These are phyloP conservation scores for Panagrolaimus sp. DNA, from an alignment of 1,140 invertebrate genomes.

Conservation along the genomic window DNA sequence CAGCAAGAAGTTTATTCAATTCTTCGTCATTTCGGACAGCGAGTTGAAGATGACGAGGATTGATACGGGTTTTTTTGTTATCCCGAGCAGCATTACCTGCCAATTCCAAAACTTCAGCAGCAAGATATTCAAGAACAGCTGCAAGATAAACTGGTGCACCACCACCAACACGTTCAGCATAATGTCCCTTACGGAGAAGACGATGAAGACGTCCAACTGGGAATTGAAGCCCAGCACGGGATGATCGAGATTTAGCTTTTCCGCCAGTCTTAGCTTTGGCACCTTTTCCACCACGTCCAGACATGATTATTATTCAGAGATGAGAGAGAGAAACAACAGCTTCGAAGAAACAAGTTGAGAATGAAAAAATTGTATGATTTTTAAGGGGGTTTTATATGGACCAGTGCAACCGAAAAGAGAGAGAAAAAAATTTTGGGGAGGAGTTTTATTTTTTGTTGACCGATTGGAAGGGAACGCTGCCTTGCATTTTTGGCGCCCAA, in stretches of 20 bases:
- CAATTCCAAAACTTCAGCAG: slow-evolving; percentile 68
- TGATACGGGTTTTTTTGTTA: slow-evolving; percentile 67
- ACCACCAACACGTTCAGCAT: slow-evolving; percentile 58
- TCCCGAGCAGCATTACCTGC: slow-evolving; percentile 64
- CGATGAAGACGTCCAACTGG: slow-evolving; percentile 63
- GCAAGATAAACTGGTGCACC: slow-evolving; percentile 61
- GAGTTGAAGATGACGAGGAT: slow-evolving; percentile 74
- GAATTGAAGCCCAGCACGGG: slow-evolving; percentile 62
- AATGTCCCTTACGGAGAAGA: slow-evolving; percentile 69
- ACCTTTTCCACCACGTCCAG: slow-evolving; percentile 66
- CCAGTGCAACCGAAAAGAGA: neutral
- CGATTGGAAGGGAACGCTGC: neutral
- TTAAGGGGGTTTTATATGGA: neutral
- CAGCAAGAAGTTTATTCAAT: slow-evolving; percentile 67
- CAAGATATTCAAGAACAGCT: slow-evolving; percentile 59
- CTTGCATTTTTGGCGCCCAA: neutral
- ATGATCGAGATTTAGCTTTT: slow-evolving; percentile 65
- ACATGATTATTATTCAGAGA: slow-evolving; percentile 59
- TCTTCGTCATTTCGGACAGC: slow-evolving; percentile 62
- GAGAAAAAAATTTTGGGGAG: neutral
- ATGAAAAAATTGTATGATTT: slow-evolving; percentile 5
- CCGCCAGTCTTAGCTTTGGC: slow-evolving; percentile 68
- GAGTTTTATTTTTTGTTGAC: slow-evolving; percentile 1
- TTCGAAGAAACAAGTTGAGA: slow-evolving; percentile 20
- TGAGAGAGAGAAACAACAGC: slow-evolving; percentile 25